Base-by-base conservation (phyloP, 2,888 invertebrate genomes). In the Nymphalis c-album region DNA sequence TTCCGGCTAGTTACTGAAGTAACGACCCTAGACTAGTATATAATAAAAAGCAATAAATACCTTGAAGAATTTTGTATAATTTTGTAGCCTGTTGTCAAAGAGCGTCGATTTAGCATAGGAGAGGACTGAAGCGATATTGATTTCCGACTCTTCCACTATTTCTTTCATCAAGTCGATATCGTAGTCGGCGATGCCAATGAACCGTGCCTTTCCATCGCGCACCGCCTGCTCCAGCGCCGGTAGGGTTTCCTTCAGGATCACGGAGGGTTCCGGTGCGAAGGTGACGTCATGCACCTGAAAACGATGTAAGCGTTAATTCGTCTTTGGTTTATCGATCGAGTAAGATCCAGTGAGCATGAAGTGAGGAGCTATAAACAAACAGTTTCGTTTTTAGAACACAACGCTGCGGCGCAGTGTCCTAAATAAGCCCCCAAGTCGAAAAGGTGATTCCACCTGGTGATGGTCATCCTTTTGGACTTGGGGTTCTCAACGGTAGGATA, bases 271-370 rank as follows among this genome's bases (percentile, higher is more conserved):
- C 7, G 95, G 94, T 0, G 97, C 96, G 83, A 98, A 98, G 78
- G 98, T 98, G 64, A 97, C 91, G 80, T 99, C 98, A 80, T 98
- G 98, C n/a, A 98, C 94, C 97, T 98, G 80, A 35, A 78, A 82
- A 71, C 20, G 18, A 4, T 2, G 18, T 20, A n/a, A 17, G n/a
- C 1, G 17, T 26, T 20, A 17, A 13, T 13, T 40, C 13, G 40
- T 13, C 40, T 40, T 2, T 13, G 13, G 40, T 13, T 13, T 40
- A 13, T 13, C 40, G 8, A 26, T 26, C 26, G 26, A 26, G 5
- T 31, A 31, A 31, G 0, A 31, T 31, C 5, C 22, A n/a, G n/a
- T n/a, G n/a, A n/a, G n/a, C n/a, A n/a, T n/a, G n/a, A n/a, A n/a
- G n/a, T n/a, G n/a, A n/a, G n/a, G n/a, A n/a, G n/a, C n/a, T n/a